A percentile compares a stretch with the other conserved stretches of the same genome.
Evolutionary conservation across 1,140 invertebrate genomes (phyloP).

Genomic region (Cyphomyrmex costatus): DNA sequence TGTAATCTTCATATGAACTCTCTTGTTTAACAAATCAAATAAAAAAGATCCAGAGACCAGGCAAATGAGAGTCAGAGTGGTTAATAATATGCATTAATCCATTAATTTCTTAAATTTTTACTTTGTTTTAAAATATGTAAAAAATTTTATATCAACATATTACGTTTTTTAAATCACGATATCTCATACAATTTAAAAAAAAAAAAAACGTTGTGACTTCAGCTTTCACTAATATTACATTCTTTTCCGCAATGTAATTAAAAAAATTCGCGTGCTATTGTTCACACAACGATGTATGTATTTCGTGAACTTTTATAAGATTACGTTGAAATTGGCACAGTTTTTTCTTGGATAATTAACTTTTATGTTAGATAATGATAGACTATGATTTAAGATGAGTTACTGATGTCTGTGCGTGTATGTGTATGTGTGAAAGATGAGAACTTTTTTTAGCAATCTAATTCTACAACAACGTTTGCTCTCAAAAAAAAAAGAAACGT

Average conservation of each 20-base stretch:
- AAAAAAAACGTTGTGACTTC: conserved; percentile 28
- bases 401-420: neutral
- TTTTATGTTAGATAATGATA: neutral
- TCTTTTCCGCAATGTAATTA: conserved; percentile 61
- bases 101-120: too few species aligned
- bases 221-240: conserved; percentile 56
- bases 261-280: conserved; percentile 56
- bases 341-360: neutral
- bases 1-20: too few species aligned
- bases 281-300: conserved; percentile 34
- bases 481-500: conserved; percentile 1
- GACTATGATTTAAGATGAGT: conserved; percentile 9
- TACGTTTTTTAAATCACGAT: conserved; percentile 28
- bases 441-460: neutral
- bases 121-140: neutral
- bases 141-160: conserved; percentile 32
- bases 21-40: too few species aligned
- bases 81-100: too few species aligned
- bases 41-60: too few species aligned
- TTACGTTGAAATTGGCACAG: conserved; percentile 18
- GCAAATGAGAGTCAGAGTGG: too few species aligned
- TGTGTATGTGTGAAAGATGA: neutral
- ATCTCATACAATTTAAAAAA: conserved; percentile 47
- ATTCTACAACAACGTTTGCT: neutral
- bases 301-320: conserved; percentile 51